phyloP scores from a whole-genome alignment of 2,888 invertebrate genomes.

The Hipparchia semele region DNA sequence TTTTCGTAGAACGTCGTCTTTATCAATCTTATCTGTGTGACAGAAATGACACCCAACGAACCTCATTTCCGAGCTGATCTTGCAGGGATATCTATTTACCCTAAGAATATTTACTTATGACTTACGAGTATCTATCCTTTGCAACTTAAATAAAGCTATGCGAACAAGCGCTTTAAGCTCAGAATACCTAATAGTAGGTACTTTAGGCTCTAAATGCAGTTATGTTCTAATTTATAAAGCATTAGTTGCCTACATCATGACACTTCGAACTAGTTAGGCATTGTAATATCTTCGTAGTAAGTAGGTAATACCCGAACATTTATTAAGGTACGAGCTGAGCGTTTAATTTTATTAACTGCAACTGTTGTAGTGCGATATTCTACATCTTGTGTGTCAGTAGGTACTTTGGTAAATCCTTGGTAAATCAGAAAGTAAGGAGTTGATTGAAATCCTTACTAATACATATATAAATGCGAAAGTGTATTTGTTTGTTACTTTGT shows the following conservation, averaged over 20 bases:
- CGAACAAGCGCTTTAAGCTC: neutral
- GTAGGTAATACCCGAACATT: neutral
- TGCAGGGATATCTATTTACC: too few relatives aligned
- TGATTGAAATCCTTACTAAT: too few relatives aligned
- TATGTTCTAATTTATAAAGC: neutral
- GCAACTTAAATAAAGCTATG: too few relatives aligned
- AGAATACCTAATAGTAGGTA: neutral
- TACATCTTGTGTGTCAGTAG: neutral
- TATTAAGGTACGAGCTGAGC: slow-evolving; percentile 1
- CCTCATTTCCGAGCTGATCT: too few relatives aligned
- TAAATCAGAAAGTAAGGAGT: neutral
- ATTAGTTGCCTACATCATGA: neutral
- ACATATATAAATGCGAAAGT: too few relatives aligned
- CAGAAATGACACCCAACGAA: too few relatives aligned
- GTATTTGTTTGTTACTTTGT: too few relatives aligned
- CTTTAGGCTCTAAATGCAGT: neutral
- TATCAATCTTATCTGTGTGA: too few relatives aligned
- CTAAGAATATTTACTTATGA: too few relatives aligned
- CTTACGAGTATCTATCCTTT: too few relatives aligned
- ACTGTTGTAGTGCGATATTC: neutral
- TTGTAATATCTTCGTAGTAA: neutral
- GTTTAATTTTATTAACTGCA: slow-evolving; percentile 3
- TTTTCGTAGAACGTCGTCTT: too few relatives aligned
- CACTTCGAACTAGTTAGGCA: neutral
- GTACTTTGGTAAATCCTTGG: too few relatives aligned